Percentiles rank a stretch among this genome's conserved stretches.
These are phyloP conservation scores for Tortricodes alternella DNA, from an alignment of 2,888 invertebrate genomes.

Conservation along the genomic window DNA sequence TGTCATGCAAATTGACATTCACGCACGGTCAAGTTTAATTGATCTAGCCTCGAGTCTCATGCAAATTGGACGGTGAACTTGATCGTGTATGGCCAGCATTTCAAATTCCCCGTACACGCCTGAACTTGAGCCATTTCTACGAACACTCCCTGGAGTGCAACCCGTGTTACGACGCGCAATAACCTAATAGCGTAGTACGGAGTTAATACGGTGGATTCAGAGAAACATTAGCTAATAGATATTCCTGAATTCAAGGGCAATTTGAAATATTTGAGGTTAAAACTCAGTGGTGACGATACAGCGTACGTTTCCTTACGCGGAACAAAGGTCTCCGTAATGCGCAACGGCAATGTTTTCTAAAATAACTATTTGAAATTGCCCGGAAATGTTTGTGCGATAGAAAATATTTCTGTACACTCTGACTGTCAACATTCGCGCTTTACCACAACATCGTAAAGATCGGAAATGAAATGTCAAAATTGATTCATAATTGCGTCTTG, in stretches of 20 bases:
- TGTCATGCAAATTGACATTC: too few species aligned
- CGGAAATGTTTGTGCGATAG: constrained; percentile 1
- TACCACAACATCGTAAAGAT: not conserved
- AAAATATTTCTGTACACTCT: constrained; percentile 7
- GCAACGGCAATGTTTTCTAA: not conserved
- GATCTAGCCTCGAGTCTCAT: not conserved
- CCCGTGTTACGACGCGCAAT: not conserved
- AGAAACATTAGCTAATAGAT: not conserved
- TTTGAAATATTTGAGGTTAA: not conserved
- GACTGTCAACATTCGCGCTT: constrained; percentile 10
- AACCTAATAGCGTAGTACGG: constrained; percentile 4
- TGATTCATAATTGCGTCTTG: constrained; percentile 8
- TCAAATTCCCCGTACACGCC: not conserved
- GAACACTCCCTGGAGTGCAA: not conserved
- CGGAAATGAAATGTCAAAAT: constrained; percentile 12
- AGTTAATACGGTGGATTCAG: not conserved
- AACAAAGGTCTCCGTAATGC: constrained; percentile 8
- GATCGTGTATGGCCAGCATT: too few species aligned
- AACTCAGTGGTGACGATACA: not conserved
- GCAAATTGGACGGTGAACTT: too few species aligned
- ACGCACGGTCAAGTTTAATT: too few species aligned
- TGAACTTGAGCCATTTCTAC: constrained; percentile 9
- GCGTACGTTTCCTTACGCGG: too few species aligned
- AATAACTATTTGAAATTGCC: constrained; percentile 6
- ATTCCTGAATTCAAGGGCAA: too few species aligned